These are phyloP conservation scores for Pagetopsis macropterus DNA, from an alignment of 2,797 vertebrate genomes.

Conservation along the genomic window DNA sequence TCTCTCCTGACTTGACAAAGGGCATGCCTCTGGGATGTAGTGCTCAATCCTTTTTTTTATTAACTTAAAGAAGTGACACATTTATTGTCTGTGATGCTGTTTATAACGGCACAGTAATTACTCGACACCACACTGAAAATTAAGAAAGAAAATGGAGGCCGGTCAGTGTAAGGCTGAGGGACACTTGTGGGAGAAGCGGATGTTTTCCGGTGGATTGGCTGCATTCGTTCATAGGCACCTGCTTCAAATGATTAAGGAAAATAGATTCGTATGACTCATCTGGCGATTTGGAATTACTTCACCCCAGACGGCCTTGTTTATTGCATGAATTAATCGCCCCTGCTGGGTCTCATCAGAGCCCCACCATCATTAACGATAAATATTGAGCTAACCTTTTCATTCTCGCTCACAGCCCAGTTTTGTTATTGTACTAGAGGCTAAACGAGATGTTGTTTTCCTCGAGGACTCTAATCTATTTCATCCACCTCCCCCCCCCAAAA, in stretches of 20 bases:
- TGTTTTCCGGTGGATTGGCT: slow-evolving; percentile 11
- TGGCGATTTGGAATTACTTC: slow-evolving; percentile 66
- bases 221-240: slow-evolving; percentile 45
- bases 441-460: slow-evolving; percentile 72
- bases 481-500: slow-evolving; percentile 20
- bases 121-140: slow-evolving; percentile 45
- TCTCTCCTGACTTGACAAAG: slow-evolving; percentile 56
- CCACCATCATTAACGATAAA: slow-evolving; percentile 68
- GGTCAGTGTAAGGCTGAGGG: slow-evolving; percentile 11
- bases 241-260: slow-evolving; percentile 73
- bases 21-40: slow-evolving; percentile 42
- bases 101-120: slow-evolving; percentile 58
- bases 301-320: slow-evolving; percentile 67
- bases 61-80: slow-evolving; percentile 67
- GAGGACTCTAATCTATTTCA: slow-evolving; percentile 72
- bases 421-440: slow-evolving; percentile 64
- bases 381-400: slow-evolving; percentile 75
- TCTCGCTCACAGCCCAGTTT: slow-evolving; percentile 61
- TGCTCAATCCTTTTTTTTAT: slow-evolving; percentile 54
- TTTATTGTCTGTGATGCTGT: slow-evolving; percentile 62
- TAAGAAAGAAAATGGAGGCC: slow-evolving; percentile 57
- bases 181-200: slow-evolving; percentile 50
- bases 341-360: slow-evolving; percentile 70
- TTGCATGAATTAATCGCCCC: slow-evolving; percentile 74
- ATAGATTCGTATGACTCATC: slow-evolving; percentile 62